phyloP scores from a whole-genome alignment of 2,797 vertebrate species.

The Aratinga solstitialis region DNA sequence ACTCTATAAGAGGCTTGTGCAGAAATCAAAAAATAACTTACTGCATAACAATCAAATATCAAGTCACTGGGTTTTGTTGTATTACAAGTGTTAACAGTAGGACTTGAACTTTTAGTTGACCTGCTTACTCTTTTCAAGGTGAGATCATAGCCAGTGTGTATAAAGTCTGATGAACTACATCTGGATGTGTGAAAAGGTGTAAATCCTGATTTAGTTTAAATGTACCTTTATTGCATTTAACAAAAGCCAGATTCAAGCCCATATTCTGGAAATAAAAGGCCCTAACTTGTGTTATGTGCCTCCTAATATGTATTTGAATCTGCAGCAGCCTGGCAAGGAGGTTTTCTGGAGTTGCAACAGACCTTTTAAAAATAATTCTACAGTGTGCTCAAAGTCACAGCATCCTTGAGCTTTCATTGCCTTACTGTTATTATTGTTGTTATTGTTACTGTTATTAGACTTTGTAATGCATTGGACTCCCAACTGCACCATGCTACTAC shows the following conservation, averaged over 20 bases:
- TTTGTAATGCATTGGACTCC: conserved; percentile 30
- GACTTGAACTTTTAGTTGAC: background rate
- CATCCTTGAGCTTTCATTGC: conserved; percentile 39
- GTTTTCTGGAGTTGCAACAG: background rate
- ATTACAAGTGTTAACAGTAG: rapidly evolving
- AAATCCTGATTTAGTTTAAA: background rate
- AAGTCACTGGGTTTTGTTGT: rapidly evolving
- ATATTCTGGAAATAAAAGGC: background rate
- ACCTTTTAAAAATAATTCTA: background rate
- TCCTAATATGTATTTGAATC: background rate
- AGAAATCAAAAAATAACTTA: background rate
- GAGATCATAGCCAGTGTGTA: background rate
- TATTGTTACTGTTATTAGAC: conserved; percentile 48
- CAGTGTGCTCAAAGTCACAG: conserved; percentile 38
- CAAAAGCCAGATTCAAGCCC: background rate
- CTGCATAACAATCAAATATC: rapidly evolving
- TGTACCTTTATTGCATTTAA: background rate
- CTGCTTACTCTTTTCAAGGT: background rate
- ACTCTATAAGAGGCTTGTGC: background rate
- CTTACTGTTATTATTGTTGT: conserved; percentile 9
- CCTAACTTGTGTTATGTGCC: background rate
- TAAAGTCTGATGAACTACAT: background rate
- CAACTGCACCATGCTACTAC: conserved; percentile 5
- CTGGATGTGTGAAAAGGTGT: background rate
- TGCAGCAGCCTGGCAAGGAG: background rate